A percentile compares a stretch with the other conserved stretches of the same genome.
Conservation (phyloP, 1,140 invertebrate genomes). For the Sycophila sp. region DNA sequence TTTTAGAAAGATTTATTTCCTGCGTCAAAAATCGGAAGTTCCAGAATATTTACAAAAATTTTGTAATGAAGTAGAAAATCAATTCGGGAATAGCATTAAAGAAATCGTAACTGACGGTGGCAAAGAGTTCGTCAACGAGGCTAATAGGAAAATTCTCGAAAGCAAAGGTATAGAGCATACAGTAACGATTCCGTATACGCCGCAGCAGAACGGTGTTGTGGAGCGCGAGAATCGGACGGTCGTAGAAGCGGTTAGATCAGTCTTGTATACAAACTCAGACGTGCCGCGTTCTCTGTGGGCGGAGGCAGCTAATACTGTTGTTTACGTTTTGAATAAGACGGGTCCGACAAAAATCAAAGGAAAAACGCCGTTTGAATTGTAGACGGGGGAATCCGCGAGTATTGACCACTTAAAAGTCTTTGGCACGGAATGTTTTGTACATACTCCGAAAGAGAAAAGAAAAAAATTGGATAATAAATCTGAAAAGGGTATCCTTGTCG, state of each 20-base stretch:
- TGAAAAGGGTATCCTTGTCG: slow-evolving; percentile 23
- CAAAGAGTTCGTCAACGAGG: slow-evolving; percentile 8
- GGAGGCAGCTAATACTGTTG: slow-evolving; percentile 8
- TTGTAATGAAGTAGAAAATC: not conserved
- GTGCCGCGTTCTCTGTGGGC: slow-evolving; percentile 14
- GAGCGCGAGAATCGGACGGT: slow-evolving; percentile 6
- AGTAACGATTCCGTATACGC: not conserved
- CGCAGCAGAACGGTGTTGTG: slow-evolving; percentile 7
- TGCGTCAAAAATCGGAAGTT: not conserved
- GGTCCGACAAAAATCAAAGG: not conserved
- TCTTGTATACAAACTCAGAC: slow-evolving; percentile 5
- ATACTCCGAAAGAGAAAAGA: slow-evolving; percentile 1
- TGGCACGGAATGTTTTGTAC: slow-evolving; percentile 8
- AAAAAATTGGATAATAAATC: slow-evolving; percentile 24
- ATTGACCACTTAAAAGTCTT: slow-evolving; percentile 14
- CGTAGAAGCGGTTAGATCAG: not conserved
- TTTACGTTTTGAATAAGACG: not conserved
- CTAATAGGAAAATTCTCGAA: not conserved
- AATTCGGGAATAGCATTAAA: not conserved
- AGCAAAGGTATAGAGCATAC: not conserved
- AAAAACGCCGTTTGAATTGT: slow-evolving; percentile 18
- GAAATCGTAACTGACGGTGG: slow-evolving; percentile 16
- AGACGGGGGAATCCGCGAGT: not conserved
- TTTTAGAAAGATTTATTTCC: slow-evolving; percentile 10
- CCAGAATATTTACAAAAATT: slow-evolving; percentile 10